These are phyloP conservation scores for Mesocricetus auratus DNA, from an alignment of 2,113 vertebrate species.

Conservation along the genomic window DNA sequence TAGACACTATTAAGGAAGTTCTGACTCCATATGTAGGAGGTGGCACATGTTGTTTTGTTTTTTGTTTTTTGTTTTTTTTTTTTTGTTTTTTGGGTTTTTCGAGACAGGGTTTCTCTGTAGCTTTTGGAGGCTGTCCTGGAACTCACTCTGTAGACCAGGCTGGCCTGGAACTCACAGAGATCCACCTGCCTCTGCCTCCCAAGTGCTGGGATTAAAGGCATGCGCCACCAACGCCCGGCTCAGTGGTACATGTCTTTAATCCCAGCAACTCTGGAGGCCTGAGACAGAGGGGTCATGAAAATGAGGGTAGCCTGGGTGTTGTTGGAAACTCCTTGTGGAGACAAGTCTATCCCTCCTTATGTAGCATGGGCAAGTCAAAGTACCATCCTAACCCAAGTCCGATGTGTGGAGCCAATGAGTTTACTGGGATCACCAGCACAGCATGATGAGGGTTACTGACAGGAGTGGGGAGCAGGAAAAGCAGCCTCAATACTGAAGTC, in stretches of 20 bases:
- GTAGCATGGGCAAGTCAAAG: neutral
- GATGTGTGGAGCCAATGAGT: neutral
- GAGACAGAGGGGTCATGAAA: neutral
- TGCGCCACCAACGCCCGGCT: no score
- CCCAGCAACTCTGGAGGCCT: neutral
- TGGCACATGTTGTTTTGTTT: no score
- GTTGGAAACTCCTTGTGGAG: neutral
- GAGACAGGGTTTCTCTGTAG: no score
- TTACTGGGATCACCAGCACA: neutral
- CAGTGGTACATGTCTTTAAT: neutral
- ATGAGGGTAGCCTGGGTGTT: neutral
- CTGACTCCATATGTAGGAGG: no score
- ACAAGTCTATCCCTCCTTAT: neutral
- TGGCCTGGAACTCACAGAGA: no score
- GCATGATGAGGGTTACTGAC: neutral
- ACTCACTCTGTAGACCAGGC: no score
- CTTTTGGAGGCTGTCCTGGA: no score
- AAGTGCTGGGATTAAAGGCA: no score
- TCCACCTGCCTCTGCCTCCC: no score
- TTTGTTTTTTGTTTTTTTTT: no score
- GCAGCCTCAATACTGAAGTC: neutral
- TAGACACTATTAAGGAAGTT: no score
- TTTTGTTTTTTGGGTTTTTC: no score
- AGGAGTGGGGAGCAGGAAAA: neutral
- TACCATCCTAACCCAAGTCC: neutral